A percentile compares a stretch with the other conserved stretches of the same genome.
Conservation (phyloP, 2,797 vertebrate genomes). For the Enteromius radiatus region DNA sequence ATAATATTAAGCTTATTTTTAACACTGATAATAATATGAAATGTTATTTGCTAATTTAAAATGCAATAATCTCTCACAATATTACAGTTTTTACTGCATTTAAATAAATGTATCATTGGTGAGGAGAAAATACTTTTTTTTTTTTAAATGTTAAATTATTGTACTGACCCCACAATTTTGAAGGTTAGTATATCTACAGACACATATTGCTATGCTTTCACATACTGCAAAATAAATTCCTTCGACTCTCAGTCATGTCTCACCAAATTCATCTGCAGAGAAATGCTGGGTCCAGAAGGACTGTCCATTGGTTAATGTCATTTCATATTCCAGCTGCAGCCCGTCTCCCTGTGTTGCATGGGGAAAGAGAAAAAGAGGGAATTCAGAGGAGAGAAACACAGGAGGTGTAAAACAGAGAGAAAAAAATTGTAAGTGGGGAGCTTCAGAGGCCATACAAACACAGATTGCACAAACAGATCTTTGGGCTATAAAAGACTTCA, state of each 20-base stretch:
- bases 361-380: background rate
- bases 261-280: conserved; percentile 93
- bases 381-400: conserved; percentile 3
- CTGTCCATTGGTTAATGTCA: conserved; percentile 92
- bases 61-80: background rate
- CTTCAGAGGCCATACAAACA: conserved; percentile 55
- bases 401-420: conserved; percentile 5
- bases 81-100: background rate
- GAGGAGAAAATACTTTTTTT: background rate
- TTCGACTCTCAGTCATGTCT: conserved; percentile 57
- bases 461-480: conserved; percentile 71
- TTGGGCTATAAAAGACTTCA: conserved; percentile 76
- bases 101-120: background rate
- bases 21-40: background rate
- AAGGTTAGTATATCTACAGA: background rate
- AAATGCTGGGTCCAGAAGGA: conserved; percentile 96
- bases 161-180: background rate
- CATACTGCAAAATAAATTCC: background rate
- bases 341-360: conserved; percentile 82
- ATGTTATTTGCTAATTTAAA: background rate
- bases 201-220: background rate
- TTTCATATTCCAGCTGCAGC: conserved; percentile 90
- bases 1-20: background rate
- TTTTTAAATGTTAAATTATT: background rate
- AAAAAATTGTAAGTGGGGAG: conserved; percentile 19